Conservation (phyloP, 2,113 vertebrate species). For the Colius striatus region DNA sequence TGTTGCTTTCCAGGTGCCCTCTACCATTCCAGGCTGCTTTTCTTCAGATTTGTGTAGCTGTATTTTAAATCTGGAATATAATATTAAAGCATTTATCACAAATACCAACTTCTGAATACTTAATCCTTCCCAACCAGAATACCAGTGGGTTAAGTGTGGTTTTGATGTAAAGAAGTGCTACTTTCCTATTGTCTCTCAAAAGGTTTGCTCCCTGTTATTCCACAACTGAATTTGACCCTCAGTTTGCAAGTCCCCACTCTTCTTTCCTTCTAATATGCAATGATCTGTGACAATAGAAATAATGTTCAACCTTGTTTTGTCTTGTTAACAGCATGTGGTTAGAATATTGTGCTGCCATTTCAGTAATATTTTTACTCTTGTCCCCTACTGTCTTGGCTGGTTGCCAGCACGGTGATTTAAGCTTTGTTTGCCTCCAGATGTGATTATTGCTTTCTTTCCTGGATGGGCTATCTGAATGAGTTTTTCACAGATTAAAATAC, state of each 20-base stretch:
- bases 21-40: neutral
- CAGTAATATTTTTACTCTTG: constrained; percentile 56
- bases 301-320: constrained; percentile 41
- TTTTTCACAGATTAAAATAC: constrained; percentile 5
- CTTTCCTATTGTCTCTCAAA: neutral
- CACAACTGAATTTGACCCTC: neutral
- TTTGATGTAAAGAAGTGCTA: neutral
- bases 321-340: constrained; percentile 60
- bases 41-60: neutral
- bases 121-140: neutral
- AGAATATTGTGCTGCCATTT: constrained; percentile 36
- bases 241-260: neutral
- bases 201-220: neutral
- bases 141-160: neutral
- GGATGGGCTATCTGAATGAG: neutral
- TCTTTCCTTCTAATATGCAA: neutral
- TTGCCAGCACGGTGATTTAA: constrained; percentile 14
- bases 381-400: constrained; percentile 53
- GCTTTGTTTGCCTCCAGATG: constrained; percentile 54
- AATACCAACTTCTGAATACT: neutral
- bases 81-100: neutral
- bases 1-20: constrained; percentile 7
- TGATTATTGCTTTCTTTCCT: constrained; percentile 51
- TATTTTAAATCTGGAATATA: neutral
- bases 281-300: constrained; percentile 35